Base-by-base conservation (phyloP, 1,140 invertebrate genomes). In the Calephelis nemesis region DNA sequence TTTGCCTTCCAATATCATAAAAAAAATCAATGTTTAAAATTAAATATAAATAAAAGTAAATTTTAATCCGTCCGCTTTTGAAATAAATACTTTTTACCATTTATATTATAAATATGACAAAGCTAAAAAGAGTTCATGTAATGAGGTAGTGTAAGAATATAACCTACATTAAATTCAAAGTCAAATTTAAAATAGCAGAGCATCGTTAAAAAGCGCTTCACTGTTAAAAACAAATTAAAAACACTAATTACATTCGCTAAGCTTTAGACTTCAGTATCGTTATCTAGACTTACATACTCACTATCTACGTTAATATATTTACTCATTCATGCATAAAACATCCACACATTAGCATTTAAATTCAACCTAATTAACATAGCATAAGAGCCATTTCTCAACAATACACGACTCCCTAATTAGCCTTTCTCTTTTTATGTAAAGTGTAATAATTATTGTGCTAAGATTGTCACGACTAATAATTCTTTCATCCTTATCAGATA, bases 401-500 rank as follows among this genome's bases (percentile, higher is more conserved):
- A 12, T 30, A 12, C 54, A 58, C 30, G 15, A 10, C 5, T 54
- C 45, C 39, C 65, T 52, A 49, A 52, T 52, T 65, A 63, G 60
- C 47, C 40, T 10, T 71, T 65, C 62, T 47, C 15, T 47, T 69
- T 54, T 47, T 64, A 62, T 52, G 39, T 60, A 42, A 63, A 68
- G 62, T 63, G 11, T 30, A 30, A 5, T 58, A 62, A 30, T 19
- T 49, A 47, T 69, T 49, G 48, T 52, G 39, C 42, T 47, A 52
- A 52, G 40, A 9, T 62, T 69, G 49, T 69, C 62, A 60, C 50
- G 62, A 64, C 42, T 48, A 64, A 69, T 69, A 69, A 67, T 48
- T 60, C 42, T 58, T 47, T 64, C 54, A 19, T 15, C 19, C 49
- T 11, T 13, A 69, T 69, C 19, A 60, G 45, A 69, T 69, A 60